Base-by-base conservation (phyloP, 1,140 invertebrate genomes). In the Fopius arisanus region DNA sequence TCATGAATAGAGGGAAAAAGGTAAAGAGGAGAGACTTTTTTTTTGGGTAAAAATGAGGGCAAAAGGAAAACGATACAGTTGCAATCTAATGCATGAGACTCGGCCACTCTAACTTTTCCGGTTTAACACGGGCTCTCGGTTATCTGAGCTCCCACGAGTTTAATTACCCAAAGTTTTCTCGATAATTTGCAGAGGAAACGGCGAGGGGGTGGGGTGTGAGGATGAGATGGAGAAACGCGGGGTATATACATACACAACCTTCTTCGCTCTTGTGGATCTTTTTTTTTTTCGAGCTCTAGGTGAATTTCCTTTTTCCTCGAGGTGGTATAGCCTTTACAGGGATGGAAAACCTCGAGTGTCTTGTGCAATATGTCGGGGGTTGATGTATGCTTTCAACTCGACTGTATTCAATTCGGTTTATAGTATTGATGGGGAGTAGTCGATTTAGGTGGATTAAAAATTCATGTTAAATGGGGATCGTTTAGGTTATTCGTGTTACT, bases 111-210 rank as follows among this genome's bases (percentile, higher is more conserved):
- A 85, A 83, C 78, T 84, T 84, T 82, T 81, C 78, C 81, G 75
- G 77, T 82, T 81, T 83, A 79, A 78, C 75, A 65, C 72, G 76
- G 54, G 76, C 77, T 79, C 78, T 75, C 75, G 78, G 82, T 83
- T 84, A 84, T 84, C 83, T 81, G 76, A 76, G 77, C 81, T 82
- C 81, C 72, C 79, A 78, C 78, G 77, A 83, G 79, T 84, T 85
- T 84, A 84, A 85, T 85, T 85, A 84, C 81, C 77, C 81, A 48
- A 84, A 83, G 80, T 84, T 85, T 84, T 81, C 79, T 83, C 82
- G 82, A 84, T 85, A 85, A 85, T 85, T 84, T 78, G 79, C 48
- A 62, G 66, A 28, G 40, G 14, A 9, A 43, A 7, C 1, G 33
- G 33, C 9, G 12, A 41, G 14, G 21, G 23, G 43, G 51, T 0